Percentiles rank a stretch among this genome's conserved stretches.
Conservation (phyloP, 2,888 invertebrate species). For the Drymonia ruficornis region DNA sequence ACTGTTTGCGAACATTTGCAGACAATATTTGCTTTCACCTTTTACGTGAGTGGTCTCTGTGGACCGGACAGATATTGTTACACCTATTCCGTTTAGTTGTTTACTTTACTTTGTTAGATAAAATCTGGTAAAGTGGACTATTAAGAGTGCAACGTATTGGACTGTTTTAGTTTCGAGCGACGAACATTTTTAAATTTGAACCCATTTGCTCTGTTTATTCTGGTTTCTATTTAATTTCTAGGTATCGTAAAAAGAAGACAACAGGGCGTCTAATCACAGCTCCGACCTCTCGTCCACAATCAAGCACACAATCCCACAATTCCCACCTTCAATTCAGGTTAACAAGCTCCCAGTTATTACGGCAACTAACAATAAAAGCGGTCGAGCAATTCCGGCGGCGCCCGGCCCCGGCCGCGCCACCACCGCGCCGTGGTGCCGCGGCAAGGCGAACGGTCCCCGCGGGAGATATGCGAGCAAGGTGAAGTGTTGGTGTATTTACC, state of each 20-base stretch:
- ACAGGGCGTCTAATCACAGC: neutral
- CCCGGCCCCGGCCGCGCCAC: too few species aligned
- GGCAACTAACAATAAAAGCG: constrained; percentile 49
- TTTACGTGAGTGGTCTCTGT: constrained; percentile 39
- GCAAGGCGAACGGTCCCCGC: constrained; percentile 39
- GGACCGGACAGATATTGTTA: constrained; percentile 43
- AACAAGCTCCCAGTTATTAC: constrained; percentile 43
- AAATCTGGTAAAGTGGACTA: constrained; percentile 16
- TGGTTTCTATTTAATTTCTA: neutral
- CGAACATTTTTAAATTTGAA: neutral
- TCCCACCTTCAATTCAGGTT: constrained; percentile 47
- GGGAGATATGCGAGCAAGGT: constrained; percentile 32
- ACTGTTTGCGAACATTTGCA: constrained; percentile 30
- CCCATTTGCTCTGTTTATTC: neutral
- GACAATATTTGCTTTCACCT: constrained; percentile 44
- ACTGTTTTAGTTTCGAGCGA: neutral
- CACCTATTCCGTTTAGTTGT: constrained; percentile 41
- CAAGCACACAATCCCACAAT: constrained; percentile 26
- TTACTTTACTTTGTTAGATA: constrained; percentile 29
- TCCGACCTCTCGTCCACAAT: constrained; percentile 14
- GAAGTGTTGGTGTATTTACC: constrained; percentile 30
- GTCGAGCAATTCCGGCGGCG: constrained; percentile 41
- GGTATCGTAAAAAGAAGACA: neutral
- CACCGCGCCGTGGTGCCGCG: constrained; percentile 43
- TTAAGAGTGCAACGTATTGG: neutral